Evolutionary conservation across 2,888 invertebrate genomes (phyloP), one percentile per base, ranked within the genome.

Genomic region (Glaucopsyche alexis): DNA sequence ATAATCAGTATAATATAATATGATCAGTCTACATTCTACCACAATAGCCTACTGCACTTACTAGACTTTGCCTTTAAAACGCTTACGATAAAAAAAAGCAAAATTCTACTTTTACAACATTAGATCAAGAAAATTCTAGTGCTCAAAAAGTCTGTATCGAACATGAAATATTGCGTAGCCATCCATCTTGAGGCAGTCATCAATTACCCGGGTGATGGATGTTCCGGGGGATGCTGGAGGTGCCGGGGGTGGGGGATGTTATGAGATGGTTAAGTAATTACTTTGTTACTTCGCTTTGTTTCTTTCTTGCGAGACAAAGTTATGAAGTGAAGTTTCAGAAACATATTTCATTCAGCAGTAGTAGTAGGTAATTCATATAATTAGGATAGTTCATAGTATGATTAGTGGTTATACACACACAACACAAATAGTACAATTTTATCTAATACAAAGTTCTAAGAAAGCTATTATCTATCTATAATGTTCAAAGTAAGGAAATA

Each of bases 181-280:
- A 60, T 60, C 60, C 29, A 60, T 55, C 55, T 55, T 55, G 49
- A 14, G 11, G 19, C 13, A 6, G 60, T 13, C 60, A 29, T 29
- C 13, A 13, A 29, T 29, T 7, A 60, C 60, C 13, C 47, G 29
- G 60, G 60, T 60, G 60, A 60, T 60, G 29, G 60, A 60, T 60
- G 13, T 29, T 60, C 60, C 60, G 29, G 60, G 60, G 14, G 19
- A 0, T 13, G 29, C 55, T 19, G 60, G 60, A 11, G 55, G 0
- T 16, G 11, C 16, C 29, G 11, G 29, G 13, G 60, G 11, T 7
- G 19, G 2, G 13, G 60, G 13, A 6, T 19, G 60, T 1, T 29
- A 29, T 60, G 60, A 60, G 60, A 60, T 60, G 29, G 55, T 55
- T 55, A 60, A 60, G 60, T 60, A 38, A 60, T 60, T 60, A 60